These are phyloP conservation scores for Poecile atricapillus DNA, from an alignment of 2,113 vertebrate genomes.

Conservation along the genomic window DNA sequence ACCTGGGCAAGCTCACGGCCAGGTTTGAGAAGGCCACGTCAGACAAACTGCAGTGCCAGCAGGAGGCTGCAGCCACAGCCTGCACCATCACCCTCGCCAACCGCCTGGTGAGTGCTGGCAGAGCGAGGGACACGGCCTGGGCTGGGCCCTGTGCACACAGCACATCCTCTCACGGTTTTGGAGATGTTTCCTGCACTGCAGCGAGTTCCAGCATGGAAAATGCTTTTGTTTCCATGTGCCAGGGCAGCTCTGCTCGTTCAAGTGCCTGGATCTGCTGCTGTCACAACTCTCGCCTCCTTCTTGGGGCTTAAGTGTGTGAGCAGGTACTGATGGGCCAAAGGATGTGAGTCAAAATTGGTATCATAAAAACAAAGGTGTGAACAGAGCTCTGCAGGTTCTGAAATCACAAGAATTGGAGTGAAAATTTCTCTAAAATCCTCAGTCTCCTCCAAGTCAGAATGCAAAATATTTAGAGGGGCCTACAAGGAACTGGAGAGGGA, in stretches of 20 bases:
- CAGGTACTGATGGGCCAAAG: neutral
- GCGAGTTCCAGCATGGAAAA: neutral
- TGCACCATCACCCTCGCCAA: constrained; percentile 90
- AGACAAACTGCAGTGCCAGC: constrained; percentile 91
- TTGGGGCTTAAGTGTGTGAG: neutral
- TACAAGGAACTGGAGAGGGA: too few species aligned
- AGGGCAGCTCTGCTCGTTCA: neutral
- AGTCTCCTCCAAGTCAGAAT: neutral
- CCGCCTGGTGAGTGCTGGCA: constrained; percentile 82
- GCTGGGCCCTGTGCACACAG: neutral
- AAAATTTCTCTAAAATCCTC: neutral
- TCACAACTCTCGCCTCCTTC: neutral
- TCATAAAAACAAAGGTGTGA: neutral
- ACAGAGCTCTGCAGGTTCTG: neutral
- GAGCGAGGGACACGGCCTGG: neutral
- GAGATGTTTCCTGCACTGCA: neutral
- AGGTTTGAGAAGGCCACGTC: constrained; percentile 91
- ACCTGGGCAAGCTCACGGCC: constrained; percentile 87
- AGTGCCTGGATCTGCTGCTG: neutral
- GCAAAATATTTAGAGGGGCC: neutral
- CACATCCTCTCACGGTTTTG: neutral
- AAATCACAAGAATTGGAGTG: neutral
- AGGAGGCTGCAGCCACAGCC: constrained; percentile 86
- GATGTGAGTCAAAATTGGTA: neutral
- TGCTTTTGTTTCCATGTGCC: neutral